Conservation (phyloP, 2,113 vertebrate genomes). For the Orthonyx spaldingii region DNA sequence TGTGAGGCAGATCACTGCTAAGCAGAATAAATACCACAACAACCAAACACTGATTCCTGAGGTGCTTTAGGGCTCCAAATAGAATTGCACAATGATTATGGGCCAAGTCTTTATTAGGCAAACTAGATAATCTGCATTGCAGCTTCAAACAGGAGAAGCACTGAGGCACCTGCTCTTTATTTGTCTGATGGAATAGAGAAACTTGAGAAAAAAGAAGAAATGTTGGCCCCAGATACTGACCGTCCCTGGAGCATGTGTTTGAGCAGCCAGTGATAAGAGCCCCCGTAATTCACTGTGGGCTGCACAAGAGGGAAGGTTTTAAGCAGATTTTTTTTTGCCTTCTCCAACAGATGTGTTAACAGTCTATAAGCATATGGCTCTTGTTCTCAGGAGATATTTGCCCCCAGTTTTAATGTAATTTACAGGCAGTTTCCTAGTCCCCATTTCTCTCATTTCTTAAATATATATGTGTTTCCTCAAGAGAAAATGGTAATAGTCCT, state of each 20-base stretch:
- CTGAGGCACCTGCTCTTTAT: not conserved
- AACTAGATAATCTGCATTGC: not conserved
- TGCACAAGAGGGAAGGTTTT: not conserved
- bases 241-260: not conserved
- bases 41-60: not conserved
- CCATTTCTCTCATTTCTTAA: conserved; percentile 30
- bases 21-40: not conserved
- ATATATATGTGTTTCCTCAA: not conserved
- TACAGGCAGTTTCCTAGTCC: conserved; percentile 22
- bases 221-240: not conserved
- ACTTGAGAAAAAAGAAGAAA: not conserved
- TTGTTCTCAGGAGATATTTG: not conserved
- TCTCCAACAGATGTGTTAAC: not conserved
- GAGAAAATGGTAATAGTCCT: conserved; percentile 13
- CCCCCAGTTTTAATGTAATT: conserved; percentile 36
- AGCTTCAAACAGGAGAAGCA: not conserved
- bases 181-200: not conserved
- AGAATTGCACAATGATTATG: not conserved
- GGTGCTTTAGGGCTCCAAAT: not conserved
- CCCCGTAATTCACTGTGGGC: not conserved
- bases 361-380: not conserved
- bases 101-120: not conserved
- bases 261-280: not conserved
- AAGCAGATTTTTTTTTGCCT: not conserved
- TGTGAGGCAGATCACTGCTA: not conserved